These are phyloP conservation scores for Carlito syrichta DNA, from an alignment of 2,113 vertebrate species.

Conservation along the genomic window DNA sequence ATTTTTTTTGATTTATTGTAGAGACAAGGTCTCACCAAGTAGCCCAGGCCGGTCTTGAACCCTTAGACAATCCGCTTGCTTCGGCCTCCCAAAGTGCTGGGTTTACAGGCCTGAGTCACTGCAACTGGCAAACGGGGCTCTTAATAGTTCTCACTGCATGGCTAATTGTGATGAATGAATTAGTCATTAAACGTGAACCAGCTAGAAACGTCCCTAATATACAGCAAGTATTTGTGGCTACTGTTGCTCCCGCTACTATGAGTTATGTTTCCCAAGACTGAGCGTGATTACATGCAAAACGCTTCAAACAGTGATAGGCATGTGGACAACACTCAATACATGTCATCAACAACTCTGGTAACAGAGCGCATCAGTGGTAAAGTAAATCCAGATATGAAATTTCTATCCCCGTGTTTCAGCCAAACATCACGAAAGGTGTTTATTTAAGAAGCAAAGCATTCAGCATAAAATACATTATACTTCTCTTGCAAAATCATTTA, in stretches of 20 bases:
- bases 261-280: rapidly evolving
- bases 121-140: too few species aligned
- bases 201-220: background rate
- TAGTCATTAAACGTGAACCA: background rate
- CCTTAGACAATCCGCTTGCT: too few species aligned
- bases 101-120: too few species aligned
- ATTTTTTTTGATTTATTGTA: too few species aligned
- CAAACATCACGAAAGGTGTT: background rate
- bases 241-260: background rate
- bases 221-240: background rate
- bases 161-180: background rate
- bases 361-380: background rate
- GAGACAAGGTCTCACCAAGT: too few species aligned
- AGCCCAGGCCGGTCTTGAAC: too few species aligned
- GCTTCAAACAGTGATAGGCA: too few species aligned
- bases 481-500: background rate
- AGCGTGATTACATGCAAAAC: rapidly evolving
- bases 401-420: background rate
- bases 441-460: background rate
- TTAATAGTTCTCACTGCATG: background rate
- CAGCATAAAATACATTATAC: background rate
- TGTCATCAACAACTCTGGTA: rapidly evolving
- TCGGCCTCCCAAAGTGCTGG: too few species aligned
- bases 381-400: background rate
- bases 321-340: rapidly evolving